These are phyloP conservation scores for Apodemia hepburni DNA, from an alignment of 2,888 invertebrate species.

Conservation along the genomic window DNA sequence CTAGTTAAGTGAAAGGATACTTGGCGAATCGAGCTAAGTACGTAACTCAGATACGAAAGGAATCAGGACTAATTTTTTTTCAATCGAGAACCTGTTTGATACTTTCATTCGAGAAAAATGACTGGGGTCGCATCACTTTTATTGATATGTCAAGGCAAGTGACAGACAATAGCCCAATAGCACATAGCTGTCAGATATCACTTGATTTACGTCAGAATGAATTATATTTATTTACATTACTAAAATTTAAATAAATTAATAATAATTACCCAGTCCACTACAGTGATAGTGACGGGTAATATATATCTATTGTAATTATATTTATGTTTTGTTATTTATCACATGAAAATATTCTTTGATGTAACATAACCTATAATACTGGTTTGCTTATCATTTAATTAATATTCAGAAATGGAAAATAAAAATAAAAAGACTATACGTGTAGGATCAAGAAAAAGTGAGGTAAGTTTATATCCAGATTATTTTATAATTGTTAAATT, in stretches of 20 bases:
- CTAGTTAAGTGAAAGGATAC: too few relatives aligned
- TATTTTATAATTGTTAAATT: neutral
- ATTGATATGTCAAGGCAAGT: neutral
- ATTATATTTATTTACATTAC: slow-evolving; percentile 6
- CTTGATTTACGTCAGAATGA: slow-evolving; percentile 5
- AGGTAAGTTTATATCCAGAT: slow-evolving; percentile 76
- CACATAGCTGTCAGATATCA: neutral
- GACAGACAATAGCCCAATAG: neutral
- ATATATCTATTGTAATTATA: slow-evolving; percentile 8
- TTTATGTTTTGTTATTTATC: slow-evolving; percentile 3
- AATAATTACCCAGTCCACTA: slow-evolving; percentile 59
- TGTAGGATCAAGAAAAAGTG: slow-evolving; percentile 92
- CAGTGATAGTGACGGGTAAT: slow-evolving; percentile 71
- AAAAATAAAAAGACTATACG: slow-evolving; percentile 79
- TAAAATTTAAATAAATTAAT: slow-evolving; percentile 33
- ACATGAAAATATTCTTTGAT: neutral
- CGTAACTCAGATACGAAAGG: too few relatives aligned
- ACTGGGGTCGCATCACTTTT: too few relatives aligned
- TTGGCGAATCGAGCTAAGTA: too few relatives aligned
- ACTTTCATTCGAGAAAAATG: too few relatives aligned
- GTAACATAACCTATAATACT: neutral
- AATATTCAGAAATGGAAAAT: slow-evolving; percentile 51
- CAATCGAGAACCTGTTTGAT: too few relatives aligned
- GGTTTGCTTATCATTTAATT: slow-evolving; percentile 20
- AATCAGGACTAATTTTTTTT: too few relatives aligned